phyloP scores from a whole-genome alignment of 2,888 invertebrate species.

The Cantharis rustica region DNA sequence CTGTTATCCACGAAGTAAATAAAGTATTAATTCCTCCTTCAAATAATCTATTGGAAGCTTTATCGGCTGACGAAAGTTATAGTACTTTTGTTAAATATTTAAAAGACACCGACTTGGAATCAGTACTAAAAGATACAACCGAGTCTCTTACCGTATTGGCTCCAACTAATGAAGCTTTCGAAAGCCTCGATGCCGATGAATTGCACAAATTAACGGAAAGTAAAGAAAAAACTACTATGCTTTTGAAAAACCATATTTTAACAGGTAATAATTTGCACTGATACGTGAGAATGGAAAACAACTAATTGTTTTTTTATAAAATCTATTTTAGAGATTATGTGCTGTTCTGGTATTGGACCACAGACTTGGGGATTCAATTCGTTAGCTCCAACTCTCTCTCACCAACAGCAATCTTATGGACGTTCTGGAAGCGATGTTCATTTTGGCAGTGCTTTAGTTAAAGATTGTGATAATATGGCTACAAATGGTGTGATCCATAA shows the following conservation, averaged over 20 bases:
- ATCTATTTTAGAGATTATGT: constrained; percentile 49
- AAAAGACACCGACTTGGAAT: constrained; percentile 58
- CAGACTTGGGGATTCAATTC: constrained; percentile 53
- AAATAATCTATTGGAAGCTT: constrained; percentile 57
- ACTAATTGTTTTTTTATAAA: not conserved
- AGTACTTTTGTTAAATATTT: constrained; percentile 55
- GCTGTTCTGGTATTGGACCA: constrained; percentile 54
- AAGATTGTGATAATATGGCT: constrained; percentile 60
- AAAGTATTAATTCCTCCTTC: constrained; percentile 61
- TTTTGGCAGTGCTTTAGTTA: constrained; percentile 50
- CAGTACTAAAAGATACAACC: constrained; percentile 53
- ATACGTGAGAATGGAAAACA: no score
- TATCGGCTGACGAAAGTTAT: constrained; percentile 55
- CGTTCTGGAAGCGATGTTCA: constrained; percentile 47
- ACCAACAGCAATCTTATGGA: constrained; percentile 48
- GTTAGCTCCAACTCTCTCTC: constrained; percentile 48
- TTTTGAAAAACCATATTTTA: constrained; percentile 61
- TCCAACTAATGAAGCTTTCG: constrained; percentile 63
- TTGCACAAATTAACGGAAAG: constrained; percentile 57
- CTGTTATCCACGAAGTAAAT: constrained; percentile 69
- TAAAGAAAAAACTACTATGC: constrained; percentile 55
- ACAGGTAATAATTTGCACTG: constrained; percentile 51
- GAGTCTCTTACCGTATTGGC: constrained; percentile 63
- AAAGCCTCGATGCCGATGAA: constrained; percentile 56
- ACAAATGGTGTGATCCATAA: constrained; percentile 65